Evolutionary conservation across 2,113 vertebrate species (phyloP), one percentile per base, ranked within the genome.

Genomic region (Solea solea): DNA sequence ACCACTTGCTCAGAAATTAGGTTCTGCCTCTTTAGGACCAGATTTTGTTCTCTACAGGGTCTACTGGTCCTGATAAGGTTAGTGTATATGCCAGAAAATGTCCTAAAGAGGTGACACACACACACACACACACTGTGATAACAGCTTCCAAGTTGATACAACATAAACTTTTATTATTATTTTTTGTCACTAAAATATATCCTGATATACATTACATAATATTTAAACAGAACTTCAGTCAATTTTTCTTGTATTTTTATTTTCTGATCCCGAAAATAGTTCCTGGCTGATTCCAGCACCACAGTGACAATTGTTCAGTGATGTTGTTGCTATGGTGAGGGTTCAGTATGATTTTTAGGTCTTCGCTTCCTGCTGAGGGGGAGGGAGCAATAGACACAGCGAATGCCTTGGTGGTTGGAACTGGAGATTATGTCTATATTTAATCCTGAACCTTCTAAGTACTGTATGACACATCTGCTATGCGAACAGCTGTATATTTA

Each of bases 271-370:
- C 25, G 44, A 52, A 8, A 52, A 41, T 14, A 74, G 34, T 28
- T 58, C 39, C 11, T 3, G 9, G 3, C 71, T 65, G 2, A 4
- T 69, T 63, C 65, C 41, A 75, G 49, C 44, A 64, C 54, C 56
- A 55, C 27, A 61, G 64, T 0, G 11, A 45, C 3, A 45, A 10
- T 4, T 45, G 2, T 45, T 3, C 11, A 45, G 44, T 45, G 45
- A 72, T 85, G 75, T 71, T 51, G 91, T 91, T 93, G 87, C 90
- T 76, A 91, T 94, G 91, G 88, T 66, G 76, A 91, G 71, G 82
- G 80, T 92, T 86, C 66, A 75, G 51, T 76, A 80, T 78, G 44
- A 89, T 85, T 90, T 21, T 85, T 82, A 76, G 77, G 68, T 58
- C 72, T 78, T 16, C 54, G 54, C 71, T 70, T 88, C 81, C 82